A percentile compares a stretch with the other conserved stretches of the same genome.
Conservation (phyloP, 2,113 vertebrate genomes). For the Psophia crepitans region DNA sequence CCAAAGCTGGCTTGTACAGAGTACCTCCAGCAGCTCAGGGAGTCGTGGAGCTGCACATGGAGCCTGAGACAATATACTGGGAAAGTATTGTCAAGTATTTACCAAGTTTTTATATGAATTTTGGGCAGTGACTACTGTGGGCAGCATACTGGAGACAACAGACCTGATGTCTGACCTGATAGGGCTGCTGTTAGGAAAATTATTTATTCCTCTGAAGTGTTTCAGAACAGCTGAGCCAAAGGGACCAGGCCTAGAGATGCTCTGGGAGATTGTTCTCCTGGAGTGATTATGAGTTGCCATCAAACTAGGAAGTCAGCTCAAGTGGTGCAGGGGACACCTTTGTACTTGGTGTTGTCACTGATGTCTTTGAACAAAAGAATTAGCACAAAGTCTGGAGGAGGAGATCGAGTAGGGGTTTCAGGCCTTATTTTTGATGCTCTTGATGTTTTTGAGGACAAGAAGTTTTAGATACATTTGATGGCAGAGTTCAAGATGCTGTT, state of each 20-base stretch:
- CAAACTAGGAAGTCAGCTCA: background rate
- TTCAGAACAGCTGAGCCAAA: background rate
- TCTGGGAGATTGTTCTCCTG: background rate
- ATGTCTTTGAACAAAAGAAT: background rate
- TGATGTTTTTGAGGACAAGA: background rate
- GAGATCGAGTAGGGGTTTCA: background rate
- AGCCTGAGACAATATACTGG: background rate
- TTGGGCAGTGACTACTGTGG: background rate
- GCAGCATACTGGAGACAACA: background rate
- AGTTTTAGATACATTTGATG: background rate
- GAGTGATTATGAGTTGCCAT: background rate
- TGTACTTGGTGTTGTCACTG: background rate
- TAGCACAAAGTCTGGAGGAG: background rate
- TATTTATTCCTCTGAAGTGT: background rate
- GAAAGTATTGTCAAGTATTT: background rate
- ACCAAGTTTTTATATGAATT: background rate
- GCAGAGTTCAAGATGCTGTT: background rate
- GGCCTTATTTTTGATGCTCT: background rate
- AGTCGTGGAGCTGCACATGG: background rate
- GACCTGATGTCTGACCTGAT: accelerated
- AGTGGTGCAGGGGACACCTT: background rate
- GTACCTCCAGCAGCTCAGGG: background rate
- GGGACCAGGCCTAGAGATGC: background rate
- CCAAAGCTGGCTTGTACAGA: background rate
- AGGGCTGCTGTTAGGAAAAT: background rate